phyloP scores from a whole-genome alignment of 2,113 vertebrate species.

The Prunella fulvescens region DNA sequence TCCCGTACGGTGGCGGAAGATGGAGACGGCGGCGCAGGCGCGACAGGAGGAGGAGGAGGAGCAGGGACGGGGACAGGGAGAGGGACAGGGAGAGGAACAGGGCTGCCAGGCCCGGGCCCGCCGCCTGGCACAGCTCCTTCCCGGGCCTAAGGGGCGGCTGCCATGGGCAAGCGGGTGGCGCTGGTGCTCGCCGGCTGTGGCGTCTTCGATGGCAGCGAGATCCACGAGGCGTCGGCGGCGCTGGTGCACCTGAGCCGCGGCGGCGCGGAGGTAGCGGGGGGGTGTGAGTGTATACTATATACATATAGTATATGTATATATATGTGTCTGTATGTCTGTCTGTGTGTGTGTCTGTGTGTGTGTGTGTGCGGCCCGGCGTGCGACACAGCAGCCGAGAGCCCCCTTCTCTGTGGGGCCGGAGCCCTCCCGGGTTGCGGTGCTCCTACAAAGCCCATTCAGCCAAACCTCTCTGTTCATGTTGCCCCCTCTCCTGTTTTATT shows the following conservation, averaged over 20 bases:
- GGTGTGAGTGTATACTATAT: too few species aligned
- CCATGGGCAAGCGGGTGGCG: conserved; percentile 72
- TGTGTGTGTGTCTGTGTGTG: rapidly evolving
- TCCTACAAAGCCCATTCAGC: rapidly evolving
- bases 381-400: background rate
- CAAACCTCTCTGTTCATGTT: rapidly evolving
- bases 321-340: rapidly evolving
- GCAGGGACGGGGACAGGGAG: rapidly evolving
- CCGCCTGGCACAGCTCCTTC: rapidly evolving
- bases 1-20: rapidly evolving
- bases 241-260: conserved; percentile 77
- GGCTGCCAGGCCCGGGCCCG: rapidly evolving
- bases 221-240: conserved; percentile 73
- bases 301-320: rapidly evolving
- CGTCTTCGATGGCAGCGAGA: conserved; percentile 76
- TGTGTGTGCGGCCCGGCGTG: background rate
- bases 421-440: background rate
- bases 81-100: rapidly evolving
- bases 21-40: background rate
- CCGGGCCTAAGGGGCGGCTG: background rate
- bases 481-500: background rate
- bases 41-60: background rate
- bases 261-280: conserved; percentile 64
- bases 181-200: conserved; percentile 78
- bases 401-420: background rate